Evolutionary conservation across 2,888 invertebrate genomes (phyloP).

Genomic region (Drosophila rellima): DNA sequence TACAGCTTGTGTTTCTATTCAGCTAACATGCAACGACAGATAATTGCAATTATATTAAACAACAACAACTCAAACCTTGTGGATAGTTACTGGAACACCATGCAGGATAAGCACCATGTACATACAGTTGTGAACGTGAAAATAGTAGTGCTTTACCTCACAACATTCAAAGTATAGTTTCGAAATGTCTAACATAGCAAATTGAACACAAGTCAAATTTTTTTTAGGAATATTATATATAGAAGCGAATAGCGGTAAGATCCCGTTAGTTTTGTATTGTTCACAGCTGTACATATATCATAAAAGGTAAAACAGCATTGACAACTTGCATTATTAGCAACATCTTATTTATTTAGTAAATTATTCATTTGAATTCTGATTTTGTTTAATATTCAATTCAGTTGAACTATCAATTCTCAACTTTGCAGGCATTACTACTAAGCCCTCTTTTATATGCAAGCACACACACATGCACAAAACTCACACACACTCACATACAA

Average conservation of each 20-base stretch:
- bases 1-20: background rate
- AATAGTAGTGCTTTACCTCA: no score
- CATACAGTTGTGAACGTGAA: no score
- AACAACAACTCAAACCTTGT: background rate
- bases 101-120: background rate
- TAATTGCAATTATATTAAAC: conserved; percentile 4
- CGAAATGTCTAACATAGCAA: no score
- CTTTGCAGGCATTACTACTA: conserved; percentile 1
- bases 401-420: background rate
- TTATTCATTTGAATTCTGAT: background rate
- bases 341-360: background rate
- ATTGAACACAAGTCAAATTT: no score
- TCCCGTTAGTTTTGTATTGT: no score
- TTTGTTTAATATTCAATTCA: conserved; percentile 3
- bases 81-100: background rate
- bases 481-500: background rate
- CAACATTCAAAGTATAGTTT: no score
- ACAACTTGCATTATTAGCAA: background rate
- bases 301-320: background rate
- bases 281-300: no score
- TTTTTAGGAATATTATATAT: no score
- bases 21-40: background rate
- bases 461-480: conserved; percentile 1
- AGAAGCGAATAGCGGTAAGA: no score
- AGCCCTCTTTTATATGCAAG: conserved; percentile 6